These are phyloP conservation scores for Sitta europaea DNA, from an alignment of 2,113 vertebrate species.

Conservation along the genomic window DNA sequence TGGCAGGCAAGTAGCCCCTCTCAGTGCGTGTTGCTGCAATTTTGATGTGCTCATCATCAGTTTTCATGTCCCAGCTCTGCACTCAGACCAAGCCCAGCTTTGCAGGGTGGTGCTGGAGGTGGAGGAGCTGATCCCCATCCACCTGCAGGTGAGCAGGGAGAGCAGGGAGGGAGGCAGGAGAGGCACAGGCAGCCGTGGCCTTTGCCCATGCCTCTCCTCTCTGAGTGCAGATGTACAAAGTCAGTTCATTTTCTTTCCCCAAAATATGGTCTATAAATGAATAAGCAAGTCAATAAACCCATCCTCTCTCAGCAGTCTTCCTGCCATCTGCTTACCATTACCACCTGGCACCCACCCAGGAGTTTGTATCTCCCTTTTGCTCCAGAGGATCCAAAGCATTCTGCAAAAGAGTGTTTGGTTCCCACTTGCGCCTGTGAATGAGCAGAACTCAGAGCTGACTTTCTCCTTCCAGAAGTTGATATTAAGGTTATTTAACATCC, in stretches of 20 bases:
- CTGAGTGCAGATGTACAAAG: background rate
- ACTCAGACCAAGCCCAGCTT: background rate
- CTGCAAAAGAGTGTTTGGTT: background rate
- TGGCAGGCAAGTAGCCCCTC: background rate
- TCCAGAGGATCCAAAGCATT: background rate
- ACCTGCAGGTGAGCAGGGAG: fast-evolving
- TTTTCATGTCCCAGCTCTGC: background rate
- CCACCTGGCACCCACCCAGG: conserved; percentile 25
- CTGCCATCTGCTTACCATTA: conserved; percentile 55
- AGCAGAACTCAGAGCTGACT: background rate
- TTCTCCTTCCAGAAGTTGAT: background rate
- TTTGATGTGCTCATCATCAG: background rate
- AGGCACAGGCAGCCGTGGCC: fast-evolving
- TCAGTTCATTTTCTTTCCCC: background rate
- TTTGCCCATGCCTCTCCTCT: fast-evolving
- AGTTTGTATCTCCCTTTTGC: background rate
- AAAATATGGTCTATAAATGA: background rate
- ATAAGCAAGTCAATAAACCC: conserved; percentile 44
- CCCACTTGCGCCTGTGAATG: background rate
- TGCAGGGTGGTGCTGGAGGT: background rate
- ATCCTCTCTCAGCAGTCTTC: background rate
- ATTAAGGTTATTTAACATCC: background rate
- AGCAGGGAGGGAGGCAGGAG: background rate
- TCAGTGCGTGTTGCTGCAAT: fast-evolving
- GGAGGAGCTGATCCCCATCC: fast-evolving